Percentiles rank a stretch among this genome's conserved stretches.
These are phyloP conservation scores for Gallinago media DNA, from an alignment of 2,113 vertebrate genomes.

Conservation along the genomic window DNA sequence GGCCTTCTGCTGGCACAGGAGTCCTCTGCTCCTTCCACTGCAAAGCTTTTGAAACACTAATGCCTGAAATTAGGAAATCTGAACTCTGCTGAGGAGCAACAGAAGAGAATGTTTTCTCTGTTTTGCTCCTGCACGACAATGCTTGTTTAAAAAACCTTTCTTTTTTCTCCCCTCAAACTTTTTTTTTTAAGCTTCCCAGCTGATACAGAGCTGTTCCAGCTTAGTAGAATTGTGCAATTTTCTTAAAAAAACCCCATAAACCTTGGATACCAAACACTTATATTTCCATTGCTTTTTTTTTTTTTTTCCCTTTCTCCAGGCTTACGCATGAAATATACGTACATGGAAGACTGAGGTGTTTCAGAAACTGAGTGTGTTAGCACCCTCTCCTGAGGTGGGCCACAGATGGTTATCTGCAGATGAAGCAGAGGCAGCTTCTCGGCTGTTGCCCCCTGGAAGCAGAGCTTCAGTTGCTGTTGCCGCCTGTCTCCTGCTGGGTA, in stretches of 20 bases:
- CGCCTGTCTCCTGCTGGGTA: neutral
- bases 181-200: neutral
- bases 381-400: neutral
- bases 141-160: neutral
- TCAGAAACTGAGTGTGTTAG: neutral
- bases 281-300: neutral
- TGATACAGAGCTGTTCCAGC: neutral
- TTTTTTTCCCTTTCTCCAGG: neutral
- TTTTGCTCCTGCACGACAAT: neutral
- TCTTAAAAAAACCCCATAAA: neutral
- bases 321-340: neutral
- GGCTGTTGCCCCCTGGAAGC: neutral
- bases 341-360: neutral
- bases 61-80: neutral
- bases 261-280: neutral
- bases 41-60: conserved; percentile 29
- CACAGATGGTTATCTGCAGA: neutral
- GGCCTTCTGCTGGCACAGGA: conserved; percentile 5
- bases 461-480: neutral
- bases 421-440: neutral
- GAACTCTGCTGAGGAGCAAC: neutral
- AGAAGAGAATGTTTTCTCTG: neutral
- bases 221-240: neutral
- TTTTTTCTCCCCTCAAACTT: neutral
- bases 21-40: neutral